These are phyloP conservation scores for Morus bassanus DNA, from an alignment of 2,797 vertebrate genomes.

Conservation along the genomic window DNA sequence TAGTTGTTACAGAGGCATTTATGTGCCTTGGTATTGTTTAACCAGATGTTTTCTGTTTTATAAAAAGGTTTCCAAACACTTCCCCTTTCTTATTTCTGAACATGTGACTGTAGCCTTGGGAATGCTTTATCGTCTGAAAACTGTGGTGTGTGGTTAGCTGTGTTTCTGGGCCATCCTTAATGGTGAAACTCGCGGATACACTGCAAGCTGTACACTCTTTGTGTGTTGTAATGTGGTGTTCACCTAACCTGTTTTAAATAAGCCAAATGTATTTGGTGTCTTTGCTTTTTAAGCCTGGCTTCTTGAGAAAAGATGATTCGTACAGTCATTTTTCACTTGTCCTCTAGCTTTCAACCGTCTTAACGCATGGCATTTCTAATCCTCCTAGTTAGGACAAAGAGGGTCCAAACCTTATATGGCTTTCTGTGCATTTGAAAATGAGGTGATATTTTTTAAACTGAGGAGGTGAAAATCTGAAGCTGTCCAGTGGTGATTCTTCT, in stretches of 20 bases:
- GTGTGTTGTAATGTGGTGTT: background rate
- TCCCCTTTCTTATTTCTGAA: conserved; percentile 24
- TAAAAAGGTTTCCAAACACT: background rate
- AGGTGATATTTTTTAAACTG: background rate
- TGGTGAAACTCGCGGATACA: background rate
- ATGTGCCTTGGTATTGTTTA: background rate
- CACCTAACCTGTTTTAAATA: background rate
- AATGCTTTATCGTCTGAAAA: background rate
- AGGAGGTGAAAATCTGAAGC: background rate
- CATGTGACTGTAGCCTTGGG: background rate
- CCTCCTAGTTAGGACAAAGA: background rate
- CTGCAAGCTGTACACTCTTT: background rate
- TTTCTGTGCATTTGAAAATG: background rate
- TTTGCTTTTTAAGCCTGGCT: background rate
- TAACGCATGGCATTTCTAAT: background rate
- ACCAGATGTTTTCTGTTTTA: background rate
- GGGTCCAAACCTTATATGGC: background rate
- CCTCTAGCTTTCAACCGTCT: background rate
- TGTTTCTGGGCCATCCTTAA: background rate
- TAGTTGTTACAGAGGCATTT: background rate
- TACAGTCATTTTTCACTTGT: background rate
- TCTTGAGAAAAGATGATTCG: background rate
- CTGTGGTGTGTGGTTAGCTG: background rate
- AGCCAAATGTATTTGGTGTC: background rate
- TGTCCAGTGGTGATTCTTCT: background rate